These are phyloP conservation scores for Dromiciops gliroides DNA, from an alignment of 2,113 vertebrate species.

Conservation along the genomic window DNA sequence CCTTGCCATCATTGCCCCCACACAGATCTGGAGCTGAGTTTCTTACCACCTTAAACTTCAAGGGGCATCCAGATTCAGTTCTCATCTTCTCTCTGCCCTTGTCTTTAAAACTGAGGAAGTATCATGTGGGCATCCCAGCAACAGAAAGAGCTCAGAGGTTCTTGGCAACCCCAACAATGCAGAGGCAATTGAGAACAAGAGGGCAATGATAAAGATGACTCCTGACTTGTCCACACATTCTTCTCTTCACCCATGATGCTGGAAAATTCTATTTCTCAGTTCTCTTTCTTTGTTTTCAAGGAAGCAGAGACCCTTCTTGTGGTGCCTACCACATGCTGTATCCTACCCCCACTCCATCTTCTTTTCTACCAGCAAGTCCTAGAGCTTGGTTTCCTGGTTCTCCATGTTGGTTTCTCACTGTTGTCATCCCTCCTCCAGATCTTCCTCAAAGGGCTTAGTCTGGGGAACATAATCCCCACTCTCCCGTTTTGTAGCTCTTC, in stretches of 20 bases:
- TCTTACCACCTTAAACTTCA: not conserved
- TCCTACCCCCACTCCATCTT: not conserved
- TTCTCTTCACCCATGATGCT: not conserved
- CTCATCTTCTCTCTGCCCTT: not conserved
- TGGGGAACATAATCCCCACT: not conserved
- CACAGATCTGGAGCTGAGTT: not conserved
- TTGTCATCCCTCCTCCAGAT: not conserved
- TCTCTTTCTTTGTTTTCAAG: not conserved
- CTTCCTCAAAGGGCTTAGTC: not conserved
- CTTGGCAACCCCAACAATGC: not conserved
- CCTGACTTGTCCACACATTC: not conserved
- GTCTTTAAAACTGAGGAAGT: not conserved
- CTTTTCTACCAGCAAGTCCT: not conserved
- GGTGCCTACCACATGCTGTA: not conserved
- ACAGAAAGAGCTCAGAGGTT: not conserved
- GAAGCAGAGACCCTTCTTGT: not conserved
- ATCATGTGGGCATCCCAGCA: not conserved
- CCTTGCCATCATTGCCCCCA: not conserved
- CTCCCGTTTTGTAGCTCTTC: not conserved
- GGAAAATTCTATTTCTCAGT: fast-evolving
- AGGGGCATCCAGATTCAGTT: not conserved
- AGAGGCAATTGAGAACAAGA: not conserved
- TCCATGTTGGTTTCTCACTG: not conserved
- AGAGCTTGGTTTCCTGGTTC: not conserved
- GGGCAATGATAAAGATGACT: not conserved